A percentile compares a stretch with the other conserved stretches of the same genome.
Evolutionary conservation across 2,888 invertebrate species (phyloP).

Genomic region (Melanostoma mellinum): DNA sequence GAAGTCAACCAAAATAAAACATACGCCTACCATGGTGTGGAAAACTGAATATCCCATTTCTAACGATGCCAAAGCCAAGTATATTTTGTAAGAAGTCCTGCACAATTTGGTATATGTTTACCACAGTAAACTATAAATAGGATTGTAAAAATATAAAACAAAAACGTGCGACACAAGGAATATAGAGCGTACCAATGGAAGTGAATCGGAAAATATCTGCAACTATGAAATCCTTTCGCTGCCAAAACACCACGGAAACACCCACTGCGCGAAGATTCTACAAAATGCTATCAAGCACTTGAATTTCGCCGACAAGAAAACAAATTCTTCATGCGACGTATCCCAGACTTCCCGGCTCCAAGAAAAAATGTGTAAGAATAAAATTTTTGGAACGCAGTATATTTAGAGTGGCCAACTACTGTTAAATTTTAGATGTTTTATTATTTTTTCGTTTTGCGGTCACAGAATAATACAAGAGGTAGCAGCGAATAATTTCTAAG

Average conservation of each 20-base stretch:
- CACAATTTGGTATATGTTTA: slow-evolving; percentile 40
- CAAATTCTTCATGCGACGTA: slow-evolving; percentile 49
- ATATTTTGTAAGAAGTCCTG: slow-evolving; percentile 18
- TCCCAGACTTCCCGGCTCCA: slow-evolving; percentile 62
- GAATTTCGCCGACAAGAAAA: slow-evolving; percentile 50
- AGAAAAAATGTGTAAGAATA: slow-evolving; percentile 42
- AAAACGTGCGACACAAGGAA: slow-evolving; percentile 39
- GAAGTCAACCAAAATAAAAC: slow-evolving; percentile 56
- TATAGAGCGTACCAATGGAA: slow-evolving; percentile 49
- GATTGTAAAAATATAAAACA: slow-evolving; percentile 28
- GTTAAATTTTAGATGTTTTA: no score
- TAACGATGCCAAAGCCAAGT: slow-evolving; percentile 44
- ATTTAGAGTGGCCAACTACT: not conserved
- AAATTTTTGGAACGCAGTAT: slow-evolving; percentile 36
- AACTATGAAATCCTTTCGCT: slow-evolving; percentile 54
- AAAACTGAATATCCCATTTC: slow-evolving; percentile 30
- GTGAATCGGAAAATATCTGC: slow-evolving; percentile 70
- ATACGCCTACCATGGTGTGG: slow-evolving; percentile 54
- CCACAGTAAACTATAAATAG: slow-evolving; percentile 5
- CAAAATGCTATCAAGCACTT: slow-evolving; percentile 59
- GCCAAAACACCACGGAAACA: slow-evolving; percentile 68
- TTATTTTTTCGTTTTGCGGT: not conserved
- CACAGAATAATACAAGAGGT: not conserved
- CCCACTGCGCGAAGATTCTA: slow-evolving; percentile 61
- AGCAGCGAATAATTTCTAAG: no score